Percentiles rank a stretch among this genome's conserved stretches.
Conservation (phyloP, 37 sponge, comb jelly and placozoan species). For the Spongia lamella region DNA sequence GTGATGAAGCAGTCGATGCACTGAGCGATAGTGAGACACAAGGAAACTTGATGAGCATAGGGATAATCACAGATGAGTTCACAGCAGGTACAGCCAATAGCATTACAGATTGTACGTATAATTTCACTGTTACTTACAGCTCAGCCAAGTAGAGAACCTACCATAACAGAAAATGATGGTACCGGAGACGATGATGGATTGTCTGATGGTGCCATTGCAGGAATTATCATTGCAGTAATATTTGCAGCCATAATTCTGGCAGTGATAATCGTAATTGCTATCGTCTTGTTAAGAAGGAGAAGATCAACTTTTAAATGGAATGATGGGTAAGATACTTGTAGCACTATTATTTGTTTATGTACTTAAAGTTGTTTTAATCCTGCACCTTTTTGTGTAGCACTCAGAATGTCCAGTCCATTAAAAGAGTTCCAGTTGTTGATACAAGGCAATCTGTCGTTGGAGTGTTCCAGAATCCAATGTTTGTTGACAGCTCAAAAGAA, state of each 20-base stretch:
- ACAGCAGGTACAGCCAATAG: not conserved
- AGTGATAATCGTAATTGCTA: not conserved
- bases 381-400: no score
- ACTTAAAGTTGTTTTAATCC: no score
- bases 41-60: conserved; percentile 17
- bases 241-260: conserved; percentile 5
- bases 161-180: no score
- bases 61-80: conserved; percentile 34
- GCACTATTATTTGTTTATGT: no score
- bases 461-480: no score
- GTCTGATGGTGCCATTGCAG: conserved; percentile 11
- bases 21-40: conserved; percentile 6
- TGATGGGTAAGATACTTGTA: no score
- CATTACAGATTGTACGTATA: not conserved
- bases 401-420: no score
- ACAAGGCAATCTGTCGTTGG: no score
- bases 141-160: no score
- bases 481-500: no score
- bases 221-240: conserved; percentile 9
- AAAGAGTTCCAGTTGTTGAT: no score
- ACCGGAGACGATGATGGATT: no score
- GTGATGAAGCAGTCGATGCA: conserved; percentile 15
- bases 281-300: not conserved
- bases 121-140: not conserved
- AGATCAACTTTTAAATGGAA: not conserved